Evolutionary conservation across 2,888 invertebrate genomes (phyloP).

Genomic region (Nemurella pictetii): DNA sequence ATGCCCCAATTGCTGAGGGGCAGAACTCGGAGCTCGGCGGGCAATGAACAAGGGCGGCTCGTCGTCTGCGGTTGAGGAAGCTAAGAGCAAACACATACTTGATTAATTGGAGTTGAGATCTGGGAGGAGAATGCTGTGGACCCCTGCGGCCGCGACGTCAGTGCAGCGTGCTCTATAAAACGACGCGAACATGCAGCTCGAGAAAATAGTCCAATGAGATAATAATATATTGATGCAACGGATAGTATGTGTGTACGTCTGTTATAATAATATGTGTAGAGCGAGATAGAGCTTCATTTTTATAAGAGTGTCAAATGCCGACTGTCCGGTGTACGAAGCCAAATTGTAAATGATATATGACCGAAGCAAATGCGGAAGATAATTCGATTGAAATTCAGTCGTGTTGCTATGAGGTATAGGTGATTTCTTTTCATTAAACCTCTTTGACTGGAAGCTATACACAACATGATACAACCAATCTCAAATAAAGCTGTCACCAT

Average conservation of each 20-base stretch:
- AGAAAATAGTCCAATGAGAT: background rate
- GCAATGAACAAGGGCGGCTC: background rate
- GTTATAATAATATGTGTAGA: too few relatives aligned
- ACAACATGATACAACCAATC: background rate
- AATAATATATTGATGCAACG: background rate
- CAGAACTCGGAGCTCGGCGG: background rate
- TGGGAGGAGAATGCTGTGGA: background rate
- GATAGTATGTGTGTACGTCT: background rate
- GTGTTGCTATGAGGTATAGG: background rate
- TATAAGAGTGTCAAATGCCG: background rate
- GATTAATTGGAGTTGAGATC: background rate
- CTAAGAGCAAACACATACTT: background rate
- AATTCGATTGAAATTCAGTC: background rate
- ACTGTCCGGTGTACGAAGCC: background rate
- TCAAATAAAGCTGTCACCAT: background rate
- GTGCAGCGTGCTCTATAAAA: background rate
- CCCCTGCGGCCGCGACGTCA: background rate
- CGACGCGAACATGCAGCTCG: too few relatives aligned
- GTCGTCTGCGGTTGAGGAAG: background rate
- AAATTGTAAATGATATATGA: background rate
- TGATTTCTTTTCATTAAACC: background rate
- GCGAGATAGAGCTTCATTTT: too few relatives aligned
- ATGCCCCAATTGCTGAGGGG: constrained; percentile 6
- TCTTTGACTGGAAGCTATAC: background rate
- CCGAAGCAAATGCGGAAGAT: background rate